A percentile compares a stretch with the other conserved stretches of the same genome.
phyloP scores from a whole-genome alignment of 2,113 vertebrate genomes.

The Nesogale talazaci region DNA sequence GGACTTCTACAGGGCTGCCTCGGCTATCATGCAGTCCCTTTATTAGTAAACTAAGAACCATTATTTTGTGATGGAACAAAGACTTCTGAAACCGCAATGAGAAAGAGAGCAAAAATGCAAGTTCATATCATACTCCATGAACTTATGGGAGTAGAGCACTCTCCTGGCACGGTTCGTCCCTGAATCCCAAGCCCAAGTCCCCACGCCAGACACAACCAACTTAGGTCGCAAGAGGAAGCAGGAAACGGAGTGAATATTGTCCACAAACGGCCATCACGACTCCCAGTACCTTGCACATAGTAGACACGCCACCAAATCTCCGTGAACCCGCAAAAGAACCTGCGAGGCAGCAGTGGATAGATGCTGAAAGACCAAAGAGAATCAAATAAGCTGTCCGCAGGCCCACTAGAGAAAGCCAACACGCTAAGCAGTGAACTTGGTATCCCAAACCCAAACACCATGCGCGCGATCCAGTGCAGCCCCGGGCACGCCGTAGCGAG shows the following conservation, averaged over 20 bases:
- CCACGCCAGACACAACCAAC: not conserved
- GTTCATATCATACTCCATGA: not conserved
- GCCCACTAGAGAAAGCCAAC: not conserved
- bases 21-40: not conserved
- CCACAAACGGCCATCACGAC: not conserved
- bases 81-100: not conserved
- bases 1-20: not conserved
- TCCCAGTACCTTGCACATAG: not conserved
- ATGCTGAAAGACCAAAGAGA: not conserved
- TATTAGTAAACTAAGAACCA: constrained; percentile 38
- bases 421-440: too few relatives aligned
- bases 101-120: constrained; percentile 52
- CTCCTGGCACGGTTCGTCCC: not conserved
- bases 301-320: not conserved
- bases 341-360: not conserved
- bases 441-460: too few relatives aligned
- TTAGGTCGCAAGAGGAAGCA: not conserved
- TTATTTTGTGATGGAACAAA: not conserved
- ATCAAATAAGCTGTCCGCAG: not conserved
- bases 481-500: too few relatives aligned
- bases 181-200: not conserved
- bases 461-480: too few relatives aligned
- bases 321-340: not conserved
- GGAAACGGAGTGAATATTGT: not conserved
- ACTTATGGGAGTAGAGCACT: not conserved